phyloP scores from a whole-genome alignment of 1,140 invertebrate genomes.

The Argopecten irradians region DNA sequence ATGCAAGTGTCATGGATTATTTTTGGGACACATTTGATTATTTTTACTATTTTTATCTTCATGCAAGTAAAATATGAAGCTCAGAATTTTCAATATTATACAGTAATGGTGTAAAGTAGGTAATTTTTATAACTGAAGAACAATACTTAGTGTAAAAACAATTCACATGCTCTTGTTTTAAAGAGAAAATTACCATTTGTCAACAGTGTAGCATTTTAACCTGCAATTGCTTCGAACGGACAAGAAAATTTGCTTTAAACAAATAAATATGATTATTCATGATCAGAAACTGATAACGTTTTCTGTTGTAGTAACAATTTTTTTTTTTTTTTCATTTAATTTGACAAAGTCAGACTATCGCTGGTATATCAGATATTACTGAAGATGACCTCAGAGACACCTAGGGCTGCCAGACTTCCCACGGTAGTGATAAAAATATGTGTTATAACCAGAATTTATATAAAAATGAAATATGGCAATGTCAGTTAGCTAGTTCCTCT shows the following conservation, averaged over 20 bases:
- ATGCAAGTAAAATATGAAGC: no score
- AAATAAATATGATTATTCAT: not conserved
- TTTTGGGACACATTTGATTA: no score
- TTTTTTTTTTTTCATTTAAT: no score
- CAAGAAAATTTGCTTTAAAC: not conserved
- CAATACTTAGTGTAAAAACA: no score
- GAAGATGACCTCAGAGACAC: not conserved
- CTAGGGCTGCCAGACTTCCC: not conserved
- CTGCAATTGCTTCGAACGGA: not conserved
- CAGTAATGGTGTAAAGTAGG: no score
- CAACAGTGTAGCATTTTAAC: not conserved
- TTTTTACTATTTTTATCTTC: no score
- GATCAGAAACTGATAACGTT: not conserved
- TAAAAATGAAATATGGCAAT: not conserved
- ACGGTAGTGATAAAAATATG: not conserved
- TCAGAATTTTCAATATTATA: no score
- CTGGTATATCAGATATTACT: not conserved
- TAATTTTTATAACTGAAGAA: no score
- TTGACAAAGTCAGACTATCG: not conserved
- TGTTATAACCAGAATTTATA: not conserved
- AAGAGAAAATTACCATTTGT: no score
- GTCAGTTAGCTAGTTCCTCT: not conserved
- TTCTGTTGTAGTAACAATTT: no score
- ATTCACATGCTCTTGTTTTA: no score
- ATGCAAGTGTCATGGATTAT: no score